Evolutionary conservation across 2,113 vertebrate genomes (phyloP).

Genomic region (Tachuris rubrigastra): DNA sequence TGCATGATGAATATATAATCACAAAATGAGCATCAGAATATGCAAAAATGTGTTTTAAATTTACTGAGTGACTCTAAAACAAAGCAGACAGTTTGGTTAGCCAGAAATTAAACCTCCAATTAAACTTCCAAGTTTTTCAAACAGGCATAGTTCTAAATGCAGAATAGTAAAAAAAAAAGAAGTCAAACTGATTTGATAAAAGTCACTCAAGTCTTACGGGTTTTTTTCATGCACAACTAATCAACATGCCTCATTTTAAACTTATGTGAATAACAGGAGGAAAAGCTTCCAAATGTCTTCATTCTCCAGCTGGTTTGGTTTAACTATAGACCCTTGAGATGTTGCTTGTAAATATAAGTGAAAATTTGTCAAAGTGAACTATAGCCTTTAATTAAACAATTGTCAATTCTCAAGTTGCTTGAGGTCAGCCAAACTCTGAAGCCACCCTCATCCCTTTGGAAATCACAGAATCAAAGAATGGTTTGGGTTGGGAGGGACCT

Average conservation of each 20-base stretch:
- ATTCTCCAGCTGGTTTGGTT: neutral
- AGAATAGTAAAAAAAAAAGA: neutral
- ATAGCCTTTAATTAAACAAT: neutral
- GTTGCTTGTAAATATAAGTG: neutral
- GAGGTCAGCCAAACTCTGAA: neutral
- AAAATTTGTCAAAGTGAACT: neutral
- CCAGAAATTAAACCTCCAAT: neutral
- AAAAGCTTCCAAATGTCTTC: neutral
- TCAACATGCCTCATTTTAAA: neutral
- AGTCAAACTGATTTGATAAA: neutral
- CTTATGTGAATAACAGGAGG: neutral
- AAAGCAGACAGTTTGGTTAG: conserved; percentile 7
- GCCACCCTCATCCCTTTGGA: neutral
- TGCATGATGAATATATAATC: neutral
- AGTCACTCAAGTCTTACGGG: neutral
- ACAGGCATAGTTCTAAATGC: neutral
- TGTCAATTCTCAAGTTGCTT: neutral
- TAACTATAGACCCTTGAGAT: neutral
- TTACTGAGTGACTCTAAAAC: neutral
- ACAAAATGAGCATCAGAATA: neutral
- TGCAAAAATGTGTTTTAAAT: conserved; percentile 10
- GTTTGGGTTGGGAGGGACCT: neutral
- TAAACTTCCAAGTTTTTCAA: neutral
- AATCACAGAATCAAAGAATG: neutral
- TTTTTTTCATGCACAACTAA: neutral